These are phyloP conservation scores for Cosmia pyralina DNA, from an alignment of 2,888 invertebrate genomes.

Conservation along the genomic window DNA sequence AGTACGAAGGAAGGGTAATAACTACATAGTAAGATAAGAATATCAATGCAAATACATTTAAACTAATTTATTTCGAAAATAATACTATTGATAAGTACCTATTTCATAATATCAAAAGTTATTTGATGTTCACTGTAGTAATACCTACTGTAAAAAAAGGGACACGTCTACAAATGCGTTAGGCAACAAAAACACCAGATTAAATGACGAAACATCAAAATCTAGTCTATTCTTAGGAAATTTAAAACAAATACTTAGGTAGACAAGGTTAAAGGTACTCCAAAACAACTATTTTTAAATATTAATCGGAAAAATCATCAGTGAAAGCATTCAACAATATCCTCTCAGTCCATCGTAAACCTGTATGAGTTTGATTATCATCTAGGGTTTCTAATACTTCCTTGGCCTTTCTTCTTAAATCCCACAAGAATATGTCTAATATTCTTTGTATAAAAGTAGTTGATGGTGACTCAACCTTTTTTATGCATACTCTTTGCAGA, in stretches of 20 bases:
- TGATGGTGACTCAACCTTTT: conserved; percentile 71
- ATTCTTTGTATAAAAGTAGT: conserved; percentile 71
- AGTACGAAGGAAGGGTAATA: too few species aligned
- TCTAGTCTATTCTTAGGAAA: not conserved
- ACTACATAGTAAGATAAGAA: not conserved
- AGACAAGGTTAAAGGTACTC: not conserved
- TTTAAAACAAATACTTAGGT: not conserved
- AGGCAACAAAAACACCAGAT: not conserved
- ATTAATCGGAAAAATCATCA: conserved; percentile 73
- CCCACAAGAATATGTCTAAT: conserved; percentile 66
- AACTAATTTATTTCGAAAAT: conserved; percentile 11
- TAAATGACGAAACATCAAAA: not conserved
- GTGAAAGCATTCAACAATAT: conserved; percentile 74
- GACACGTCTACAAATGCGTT: not conserved
- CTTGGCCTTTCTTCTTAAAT: conserved; percentile 66
- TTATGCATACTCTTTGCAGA: conserved; percentile 73
- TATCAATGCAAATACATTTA: not conserved
- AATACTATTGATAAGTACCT: not conserved
- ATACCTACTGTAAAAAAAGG: conserved; percentile 24
- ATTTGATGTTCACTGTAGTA: conserved; percentile 11
- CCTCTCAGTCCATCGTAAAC: conserved; percentile 76
- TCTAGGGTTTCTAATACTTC: conserved; percentile 73
- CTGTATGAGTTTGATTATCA: conserved; percentile 69
- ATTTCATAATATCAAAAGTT: conserved; percentile 15
- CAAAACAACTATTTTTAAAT: not conserved